phyloP scores from a whole-genome alignment of 2,113 vertebrate species.

The Circaetus gallicus region DNA sequence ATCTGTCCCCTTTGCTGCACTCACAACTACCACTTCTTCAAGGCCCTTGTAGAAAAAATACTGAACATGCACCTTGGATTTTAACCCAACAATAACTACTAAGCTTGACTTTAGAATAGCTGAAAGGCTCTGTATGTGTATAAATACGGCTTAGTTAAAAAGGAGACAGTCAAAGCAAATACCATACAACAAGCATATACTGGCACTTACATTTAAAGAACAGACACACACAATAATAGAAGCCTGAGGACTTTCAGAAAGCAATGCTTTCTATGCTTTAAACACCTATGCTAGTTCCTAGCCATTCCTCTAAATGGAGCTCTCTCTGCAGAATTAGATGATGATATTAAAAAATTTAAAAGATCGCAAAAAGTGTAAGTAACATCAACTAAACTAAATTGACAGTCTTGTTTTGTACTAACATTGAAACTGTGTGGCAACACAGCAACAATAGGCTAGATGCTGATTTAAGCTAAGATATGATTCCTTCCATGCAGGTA shows the following conservation, averaged over 20 bases:
- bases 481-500: background rate
- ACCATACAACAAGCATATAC: background rate
- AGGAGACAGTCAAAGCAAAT: background rate
- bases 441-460: background rate
- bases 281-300: background rate
- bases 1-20: background rate
- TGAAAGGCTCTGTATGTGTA: background rate
- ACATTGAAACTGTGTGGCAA: background rate
- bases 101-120: background rate
- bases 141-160: background rate
- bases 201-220: background rate
- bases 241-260: background rate
- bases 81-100: background rate
- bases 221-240: background rate
- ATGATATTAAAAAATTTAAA: background rate
- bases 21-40: background rate
- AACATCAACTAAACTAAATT: background rate
- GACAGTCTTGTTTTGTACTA: background rate
- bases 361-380: background rate
- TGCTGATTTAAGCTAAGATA: background rate
- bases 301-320: background rate
- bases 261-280: background rate
- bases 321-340: background rate
- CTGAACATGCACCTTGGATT: background rate
- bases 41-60: background rate